These are phyloP conservation scores for Psilopsiagon aymara DNA, from an alignment of 2,113 vertebrate genomes.

Conservation along the genomic window DNA sequence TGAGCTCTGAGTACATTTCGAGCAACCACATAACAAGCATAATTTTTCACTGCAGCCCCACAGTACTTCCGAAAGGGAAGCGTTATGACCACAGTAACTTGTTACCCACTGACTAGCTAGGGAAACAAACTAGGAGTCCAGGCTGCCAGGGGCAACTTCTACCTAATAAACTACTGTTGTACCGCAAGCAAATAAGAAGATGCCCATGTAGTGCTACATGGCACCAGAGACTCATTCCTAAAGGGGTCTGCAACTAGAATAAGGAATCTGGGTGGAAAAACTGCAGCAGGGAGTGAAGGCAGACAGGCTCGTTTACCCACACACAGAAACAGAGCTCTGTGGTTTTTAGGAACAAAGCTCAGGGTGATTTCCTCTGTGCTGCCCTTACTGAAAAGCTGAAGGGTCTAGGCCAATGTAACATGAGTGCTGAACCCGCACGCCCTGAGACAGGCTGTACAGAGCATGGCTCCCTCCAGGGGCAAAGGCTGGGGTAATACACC, in stretches of 20 bases:
- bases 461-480: background rate
- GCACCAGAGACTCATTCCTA: background rate
- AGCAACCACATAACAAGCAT: background rate
- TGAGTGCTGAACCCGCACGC: background rate
- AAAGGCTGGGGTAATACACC: slow-evolving; percentile 1
- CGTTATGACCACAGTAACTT: background rate
- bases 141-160: background rate
- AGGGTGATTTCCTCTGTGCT: background rate
- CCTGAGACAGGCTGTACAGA: background rate
- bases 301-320: background rate
- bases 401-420: background rate
- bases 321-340: background rate
- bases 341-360: background rate
- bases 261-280: background rate
- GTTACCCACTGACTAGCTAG: background rate
- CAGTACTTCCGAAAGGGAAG: background rate
- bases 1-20: background rate
- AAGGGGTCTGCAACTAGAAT: background rate
- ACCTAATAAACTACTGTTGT: background rate
- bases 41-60: background rate
- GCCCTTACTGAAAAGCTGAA: background rate
- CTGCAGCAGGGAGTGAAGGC: background rate
- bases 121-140: background rate
- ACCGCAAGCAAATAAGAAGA: background rate
- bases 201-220: background rate